phyloP scores from a whole-genome alignment of 2,888 invertebrate genomes.

The Zele albiditarsus region DNA sequence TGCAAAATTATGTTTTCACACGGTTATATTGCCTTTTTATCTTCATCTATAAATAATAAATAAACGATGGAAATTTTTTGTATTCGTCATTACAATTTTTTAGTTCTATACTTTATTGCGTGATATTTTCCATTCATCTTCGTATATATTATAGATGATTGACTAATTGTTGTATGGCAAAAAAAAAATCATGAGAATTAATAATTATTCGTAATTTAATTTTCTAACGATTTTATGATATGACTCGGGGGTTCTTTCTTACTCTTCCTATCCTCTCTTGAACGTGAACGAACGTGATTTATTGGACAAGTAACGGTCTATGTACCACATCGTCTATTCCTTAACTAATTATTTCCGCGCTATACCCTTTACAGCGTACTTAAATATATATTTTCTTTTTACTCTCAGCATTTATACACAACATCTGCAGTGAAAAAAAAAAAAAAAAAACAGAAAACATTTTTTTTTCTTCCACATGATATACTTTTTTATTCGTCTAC shows the following conservation, averaged over 20 bases:
- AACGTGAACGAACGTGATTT: constrained; percentile 30
- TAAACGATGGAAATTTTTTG: neutral
- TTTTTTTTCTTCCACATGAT: neutral
- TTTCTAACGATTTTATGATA: constrained; percentile 22
- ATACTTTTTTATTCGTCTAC: neutral
- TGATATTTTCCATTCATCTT: constrained; percentile 1
- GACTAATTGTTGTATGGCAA: neutral
- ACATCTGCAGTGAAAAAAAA: neutral
- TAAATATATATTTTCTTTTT: neutral
- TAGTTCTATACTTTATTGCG: neutral
- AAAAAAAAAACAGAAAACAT: too few species aligned
- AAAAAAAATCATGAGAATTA: constrained; percentile 5
- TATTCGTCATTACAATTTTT: neutral
- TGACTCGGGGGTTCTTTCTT: neutral
- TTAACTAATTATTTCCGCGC: constrained; percentile 31
- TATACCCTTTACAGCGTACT: constrained; percentile 15
- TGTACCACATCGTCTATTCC: constrained; percentile 30
- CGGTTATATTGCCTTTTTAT: neutral
- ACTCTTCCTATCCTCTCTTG: neutral
- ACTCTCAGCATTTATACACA: neutral
- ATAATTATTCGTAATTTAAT: constrained; percentile 30
- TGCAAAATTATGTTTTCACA: neutral
- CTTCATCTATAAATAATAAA: constrained; percentile 4
- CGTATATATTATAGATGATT: neutral
- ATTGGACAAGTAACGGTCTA: constrained; percentile 36